Percentiles rank a stretch among this genome's conserved stretches.
phyloP scores from a whole-genome alignment of 2,888 invertebrate genomes.

The Drosophila cognata region DNA sequence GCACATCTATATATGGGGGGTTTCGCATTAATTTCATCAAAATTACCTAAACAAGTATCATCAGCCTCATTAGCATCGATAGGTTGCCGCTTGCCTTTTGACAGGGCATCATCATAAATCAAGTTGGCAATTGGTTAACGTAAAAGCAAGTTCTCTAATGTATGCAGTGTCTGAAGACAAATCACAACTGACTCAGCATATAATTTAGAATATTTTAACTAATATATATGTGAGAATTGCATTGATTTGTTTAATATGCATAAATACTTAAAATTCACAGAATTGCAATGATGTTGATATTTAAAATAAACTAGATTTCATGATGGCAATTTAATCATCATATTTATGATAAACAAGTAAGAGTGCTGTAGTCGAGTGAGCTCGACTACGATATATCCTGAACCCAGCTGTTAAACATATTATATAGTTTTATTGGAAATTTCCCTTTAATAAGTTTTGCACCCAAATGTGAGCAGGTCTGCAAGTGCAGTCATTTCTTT shows the following conservation, averaged over 20 bases:
- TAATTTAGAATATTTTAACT: constrained; percentile 5
- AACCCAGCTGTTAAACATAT: too few relatives aligned
- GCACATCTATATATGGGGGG: constrained; percentile 4
- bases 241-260: neutral
- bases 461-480: too few relatives aligned
- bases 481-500: too few relatives aligned
- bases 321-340: neutral
- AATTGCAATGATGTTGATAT: neutral
- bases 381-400: too few relatives aligned
- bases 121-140: constrained; percentile 12
- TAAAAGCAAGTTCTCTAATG: constrained; percentile 38
- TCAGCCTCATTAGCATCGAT: constrained; percentile 13
- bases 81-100: constrained; percentile 1
- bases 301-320: neutral
- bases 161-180: constrained; percentile 14
- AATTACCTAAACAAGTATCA: constrained; percentile 16
- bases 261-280: neutral
- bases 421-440: too few relatives aligned
- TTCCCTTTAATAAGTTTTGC: too few relatives aligned
- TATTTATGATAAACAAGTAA: neutral
- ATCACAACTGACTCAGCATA: constrained; percentile 21
- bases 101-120: constrained; percentile 24
- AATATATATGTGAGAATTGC: constrained; percentile 10
- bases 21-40: constrained; percentile 2
- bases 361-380: too few relatives aligned